Evolutionary conservation across 2,113 vertebrate genomes (phyloP), one percentile per base, ranked within the genome.

Genomic region (Epinephelus fuscoguttatus): DNA sequence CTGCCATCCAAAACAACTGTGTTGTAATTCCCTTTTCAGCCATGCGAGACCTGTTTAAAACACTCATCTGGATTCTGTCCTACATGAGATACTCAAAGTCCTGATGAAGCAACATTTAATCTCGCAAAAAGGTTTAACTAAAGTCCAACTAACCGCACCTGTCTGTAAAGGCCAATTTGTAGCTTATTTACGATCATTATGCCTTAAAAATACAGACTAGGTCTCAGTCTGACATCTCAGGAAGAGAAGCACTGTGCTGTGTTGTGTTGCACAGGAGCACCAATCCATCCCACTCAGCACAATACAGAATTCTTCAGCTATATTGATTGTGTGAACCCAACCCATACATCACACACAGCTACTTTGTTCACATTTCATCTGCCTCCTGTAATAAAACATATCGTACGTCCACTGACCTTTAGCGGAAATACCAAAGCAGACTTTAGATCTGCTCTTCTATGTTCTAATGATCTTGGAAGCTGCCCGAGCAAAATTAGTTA

Each of bases 391-490:
- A 89, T 87, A 88, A 93, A 93, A 87, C 76, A 62, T 25, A 75
- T 2, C 19, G 17, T 76, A 49, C 67, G 80, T 86, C 75, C 68
- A 42, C 72, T 92, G 85, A 92, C 92, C 91, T 94, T 93, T 88
- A 27, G 77, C 53, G 84, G 63, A 91, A 92, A 94, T 93, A 92
- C 85, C 88, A 90, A 72, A 60, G 90, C 75, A 60, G 79, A 53
- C 60, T 86, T 63, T 11, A 66, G 59, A 78, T 79, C 77, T 45
- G 83, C 70, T 63, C 63, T 19, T 90, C 81, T 80, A 23, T 82
- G 85, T 88, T 71, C 75, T 89, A 90, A 90, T 92, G 86, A 92
- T 90, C 70, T 78, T 37, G 30, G 64, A 89, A 76, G 7, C 75
- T 23, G 69, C 55, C 78, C 49, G 61, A 90, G 27, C 69, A 56